These are phyloP conservation scores for Centrocercus urophasianus DNA, from an alignment of 2,113 vertebrate species.

Conservation along the genomic window DNA sequence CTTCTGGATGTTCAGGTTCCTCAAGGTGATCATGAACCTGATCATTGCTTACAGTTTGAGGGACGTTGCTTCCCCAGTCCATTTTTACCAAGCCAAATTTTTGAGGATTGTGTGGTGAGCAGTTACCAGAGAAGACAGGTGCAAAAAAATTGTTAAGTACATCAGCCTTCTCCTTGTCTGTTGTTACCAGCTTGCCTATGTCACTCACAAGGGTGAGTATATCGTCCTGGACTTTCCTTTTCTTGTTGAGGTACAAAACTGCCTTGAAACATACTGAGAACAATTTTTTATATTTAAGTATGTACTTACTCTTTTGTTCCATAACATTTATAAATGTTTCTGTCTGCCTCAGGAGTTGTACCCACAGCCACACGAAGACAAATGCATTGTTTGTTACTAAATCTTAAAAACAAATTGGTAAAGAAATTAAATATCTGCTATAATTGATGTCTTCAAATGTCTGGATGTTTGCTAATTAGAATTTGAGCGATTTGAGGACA, in stretches of 20 bases:
- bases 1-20: too few relatives aligned
- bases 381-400: slow-evolving; percentile 15
- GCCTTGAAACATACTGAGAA: slow-evolving; percentile 10
- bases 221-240: too few relatives aligned
- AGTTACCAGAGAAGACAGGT: too few relatives aligned
- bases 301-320: slow-evolving; percentile 35
- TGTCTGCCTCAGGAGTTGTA: background rate
- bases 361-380: background rate
- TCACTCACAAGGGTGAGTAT: too few relatives aligned
- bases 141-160: too few relatives aligned
- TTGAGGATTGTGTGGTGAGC: too few relatives aligned
- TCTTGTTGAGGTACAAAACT: slow-evolving; percentile 1
- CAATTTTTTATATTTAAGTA: slow-evolving; percentile 40
- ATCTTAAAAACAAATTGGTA: background rate
- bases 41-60: too few relatives aligned
- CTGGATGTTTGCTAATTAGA: background rate
- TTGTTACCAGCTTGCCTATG: too few relatives aligned
- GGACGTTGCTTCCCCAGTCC: too few relatives aligned
- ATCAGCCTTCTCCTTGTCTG: too few relatives aligned
- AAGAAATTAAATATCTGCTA: background rate
- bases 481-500: background rate
- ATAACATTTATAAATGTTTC: slow-evolving; percentile 37
- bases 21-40: too few relatives aligned
- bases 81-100: too few relatives aligned
- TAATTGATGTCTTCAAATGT: background rate